phyloP scores from a whole-genome alignment of 2,113 vertebrate species.

The Corapipo altera region DNA sequence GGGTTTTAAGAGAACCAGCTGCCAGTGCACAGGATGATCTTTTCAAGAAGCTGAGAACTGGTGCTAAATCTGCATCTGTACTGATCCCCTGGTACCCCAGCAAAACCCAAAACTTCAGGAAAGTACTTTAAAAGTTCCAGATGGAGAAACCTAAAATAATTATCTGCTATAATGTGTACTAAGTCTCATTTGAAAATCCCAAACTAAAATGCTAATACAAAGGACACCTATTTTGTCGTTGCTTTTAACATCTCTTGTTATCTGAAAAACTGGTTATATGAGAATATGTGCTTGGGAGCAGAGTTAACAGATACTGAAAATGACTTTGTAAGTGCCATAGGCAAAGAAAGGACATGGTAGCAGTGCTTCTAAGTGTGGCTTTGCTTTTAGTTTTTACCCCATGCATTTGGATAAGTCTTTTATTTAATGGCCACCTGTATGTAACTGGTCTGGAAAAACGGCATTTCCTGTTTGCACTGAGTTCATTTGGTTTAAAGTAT shows the following conservation, averaged over 20 bases:
- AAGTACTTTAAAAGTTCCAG: not conserved
- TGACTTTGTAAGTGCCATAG: not conserved
- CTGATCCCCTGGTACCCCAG: not conserved
- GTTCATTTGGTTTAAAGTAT: not conserved
- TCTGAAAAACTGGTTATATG: not conserved
- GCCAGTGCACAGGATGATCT: not conserved
- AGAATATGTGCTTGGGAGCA: not conserved
- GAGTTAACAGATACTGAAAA: not conserved
- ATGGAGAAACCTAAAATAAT: not conserved
- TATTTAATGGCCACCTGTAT: not conserved
- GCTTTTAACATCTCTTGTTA: not conserved
- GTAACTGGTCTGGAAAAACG: not conserved
- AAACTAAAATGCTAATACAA: not conserved
- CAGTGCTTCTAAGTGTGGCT: not conserved
- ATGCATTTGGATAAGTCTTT: slow-evolving; percentile 2
- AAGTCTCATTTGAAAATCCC: not conserved
- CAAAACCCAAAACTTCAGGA: not conserved
- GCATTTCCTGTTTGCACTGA: not conserved
- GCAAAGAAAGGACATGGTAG: not conserved
- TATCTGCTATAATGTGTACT: not conserved
- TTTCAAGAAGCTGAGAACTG: not conserved
- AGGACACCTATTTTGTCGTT: not conserved
- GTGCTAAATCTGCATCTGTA: not conserved
- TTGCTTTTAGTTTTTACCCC: not conserved
- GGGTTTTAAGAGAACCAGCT: not conserved